These are phyloP conservation scores for Clarias gariepinus DNA, from an alignment of 2,113 vertebrate species.

Conservation along the genomic window DNA sequence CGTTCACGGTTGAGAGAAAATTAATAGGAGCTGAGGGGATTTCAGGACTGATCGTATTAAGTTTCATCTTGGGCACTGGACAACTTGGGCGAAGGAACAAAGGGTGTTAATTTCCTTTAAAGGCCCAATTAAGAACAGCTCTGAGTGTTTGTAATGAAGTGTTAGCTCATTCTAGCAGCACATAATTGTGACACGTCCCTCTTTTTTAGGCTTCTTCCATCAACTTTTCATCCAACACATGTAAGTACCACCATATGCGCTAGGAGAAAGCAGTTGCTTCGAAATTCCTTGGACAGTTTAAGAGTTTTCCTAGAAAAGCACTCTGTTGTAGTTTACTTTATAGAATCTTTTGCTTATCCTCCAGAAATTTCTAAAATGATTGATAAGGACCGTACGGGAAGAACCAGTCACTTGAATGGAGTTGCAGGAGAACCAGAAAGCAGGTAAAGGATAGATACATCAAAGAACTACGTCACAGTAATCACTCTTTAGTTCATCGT, in stretches of 20 bases:
- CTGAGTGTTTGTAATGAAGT: neutral
- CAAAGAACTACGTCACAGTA: neutral
- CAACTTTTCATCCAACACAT: neutral
- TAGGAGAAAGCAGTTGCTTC: neutral
- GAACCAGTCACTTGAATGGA: neutral
- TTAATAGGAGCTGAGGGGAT: neutral
- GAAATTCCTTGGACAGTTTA: neutral
- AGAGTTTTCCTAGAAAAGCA: neutral
- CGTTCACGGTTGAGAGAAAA: neutral
- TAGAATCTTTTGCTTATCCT: neutral
- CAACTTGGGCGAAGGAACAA: neutral
- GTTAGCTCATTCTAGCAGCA: neutral
- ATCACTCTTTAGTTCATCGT: neutral
- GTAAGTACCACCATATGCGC: neutral
- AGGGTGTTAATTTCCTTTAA: neutral
- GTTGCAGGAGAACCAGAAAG: neutral
- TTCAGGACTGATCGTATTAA: neutral
- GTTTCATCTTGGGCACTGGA: neutral
- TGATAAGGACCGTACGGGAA: neutral
- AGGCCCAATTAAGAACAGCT: slow-evolving; percentile 12
- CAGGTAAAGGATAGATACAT: neutral
- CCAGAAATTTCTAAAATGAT: neutral
- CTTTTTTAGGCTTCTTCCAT: neutral
- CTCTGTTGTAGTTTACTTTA: neutral
- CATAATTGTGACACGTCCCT: neutral